Evolutionary conservation across 2,113 vertebrate species (phyloP), one percentile per base, ranked within the genome.

Genomic region (Chamaea fasciata): DNA sequence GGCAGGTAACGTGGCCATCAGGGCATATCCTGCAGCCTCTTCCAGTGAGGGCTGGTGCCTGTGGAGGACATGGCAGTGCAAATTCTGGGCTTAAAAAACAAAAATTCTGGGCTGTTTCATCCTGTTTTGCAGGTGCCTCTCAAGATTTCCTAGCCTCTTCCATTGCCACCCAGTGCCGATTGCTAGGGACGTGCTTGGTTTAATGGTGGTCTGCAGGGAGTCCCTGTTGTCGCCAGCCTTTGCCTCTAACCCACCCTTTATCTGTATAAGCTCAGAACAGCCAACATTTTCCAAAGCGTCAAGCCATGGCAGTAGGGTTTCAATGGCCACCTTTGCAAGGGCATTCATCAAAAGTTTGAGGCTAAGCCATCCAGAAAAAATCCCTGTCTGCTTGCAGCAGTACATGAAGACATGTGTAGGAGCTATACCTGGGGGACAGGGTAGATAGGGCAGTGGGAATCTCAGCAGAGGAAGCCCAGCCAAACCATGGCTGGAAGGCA

Each of bases 1-100:
- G 49, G 14, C 0, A 0, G 27, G 14, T 50, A 53, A 15, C 0
- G 0, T 4, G 4, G 11, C 60, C 44, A 33, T 42, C 2, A 4
- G 31, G 27, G 3, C 31, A 70, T 23, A 21, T 83, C 74, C 73
- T 79, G 22, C 22, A 70, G 56, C 46, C n/a, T 33, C 69, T 87
- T 73, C 46, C 46, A 83, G 0, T 4, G 3, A 35, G 23, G 26
- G 13, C 28, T 60, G 37, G 27, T 39, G 5, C 33, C 47, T 7
- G 1, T 16, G 35, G 56, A 78, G 21, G 4, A 26, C 10, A 2
- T 9, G 10, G 23, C 0, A 0, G 19, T 68, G 24, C 30, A 52
- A 83, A 89, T 1, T 7, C 24, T 1, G 0, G 16, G 13, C 37
- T 74, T 46, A 56, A 50, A 74, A 74, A 11, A 41, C 60, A 24